phyloP scores from a whole-genome alignment of 2,888 invertebrate species.

The Rhagonycha lutea region DNA sequence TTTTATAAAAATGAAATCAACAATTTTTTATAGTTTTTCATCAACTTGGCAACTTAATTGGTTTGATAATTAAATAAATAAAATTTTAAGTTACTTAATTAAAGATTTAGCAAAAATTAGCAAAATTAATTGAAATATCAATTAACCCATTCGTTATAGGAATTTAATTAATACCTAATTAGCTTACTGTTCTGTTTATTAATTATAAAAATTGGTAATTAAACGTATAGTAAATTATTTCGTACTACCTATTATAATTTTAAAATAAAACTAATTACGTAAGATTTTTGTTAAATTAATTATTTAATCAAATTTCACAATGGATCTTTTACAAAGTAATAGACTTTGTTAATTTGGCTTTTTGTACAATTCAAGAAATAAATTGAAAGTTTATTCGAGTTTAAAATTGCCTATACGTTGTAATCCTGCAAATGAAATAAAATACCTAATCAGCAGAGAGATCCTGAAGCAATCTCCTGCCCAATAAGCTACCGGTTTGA shows the following conservation, averaged over 20 bases:
- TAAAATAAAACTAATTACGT: not conserved
- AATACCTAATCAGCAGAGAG: constrained; percentile 54
- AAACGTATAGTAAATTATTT: not conserved
- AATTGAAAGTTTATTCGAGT: constrained; percentile 26
- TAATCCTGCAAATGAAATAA: constrained; percentile 51
- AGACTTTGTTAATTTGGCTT: not conserved
- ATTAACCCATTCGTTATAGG: not conserved
- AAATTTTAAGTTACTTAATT: too few relatives aligned
- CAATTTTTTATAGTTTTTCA: not conserved
- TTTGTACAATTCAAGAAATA: constrained; percentile 24
- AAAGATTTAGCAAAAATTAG: not conserved
- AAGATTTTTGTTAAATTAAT: not conserved
- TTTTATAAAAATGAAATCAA: not conserved
- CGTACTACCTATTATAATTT: not conserved
- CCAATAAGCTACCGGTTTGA: constrained; percentile 55
- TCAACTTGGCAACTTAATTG: not conserved
- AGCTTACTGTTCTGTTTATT: not conserved
- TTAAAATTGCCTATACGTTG: constrained; percentile 55
- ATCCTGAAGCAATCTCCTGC: constrained; percentile 52
- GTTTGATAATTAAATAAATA: not conserved
- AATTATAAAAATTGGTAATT: not conserved
- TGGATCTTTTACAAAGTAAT: not conserved
- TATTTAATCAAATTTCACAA: not conserved
- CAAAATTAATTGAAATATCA: not conserved
- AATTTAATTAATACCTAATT: not conserved